Conservation (phyloP, 2,113 vertebrate species). For the Indicator maculatus region DNA sequence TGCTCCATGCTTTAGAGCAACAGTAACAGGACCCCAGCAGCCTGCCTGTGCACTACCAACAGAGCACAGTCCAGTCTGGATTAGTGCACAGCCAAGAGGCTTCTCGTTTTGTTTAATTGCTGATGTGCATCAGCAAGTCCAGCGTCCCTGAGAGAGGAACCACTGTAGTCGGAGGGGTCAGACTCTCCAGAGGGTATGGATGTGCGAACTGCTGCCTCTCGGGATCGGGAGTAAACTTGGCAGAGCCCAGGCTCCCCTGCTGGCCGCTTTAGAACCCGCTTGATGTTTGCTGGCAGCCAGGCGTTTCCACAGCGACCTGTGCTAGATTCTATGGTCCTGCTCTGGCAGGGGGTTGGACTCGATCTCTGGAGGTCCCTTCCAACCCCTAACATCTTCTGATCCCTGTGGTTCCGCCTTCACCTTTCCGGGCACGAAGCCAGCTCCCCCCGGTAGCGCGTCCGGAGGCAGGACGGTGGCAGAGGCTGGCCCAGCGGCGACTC, state of each 20-base stretch:
- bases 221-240: conserved; percentile 37
- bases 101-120: conserved; percentile 52
- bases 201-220: conserved; percentile 4
- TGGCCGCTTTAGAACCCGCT: conserved; percentile 9
- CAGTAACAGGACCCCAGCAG: background rate
- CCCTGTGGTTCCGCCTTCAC: too few relatives aligned
- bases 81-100: conserved; percentile 51
- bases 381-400: too few relatives aligned
- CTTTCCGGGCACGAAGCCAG: too few relatives aligned
- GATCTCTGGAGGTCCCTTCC: too few relatives aligned
- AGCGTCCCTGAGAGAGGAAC: conserved; percentile 86
- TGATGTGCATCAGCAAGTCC: conserved; percentile 75
- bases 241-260: conserved; percentile 16
- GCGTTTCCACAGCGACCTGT: conserved; percentile 84
- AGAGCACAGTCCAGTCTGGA: conserved; percentile 5
- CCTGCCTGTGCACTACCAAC: conserved; percentile 28
- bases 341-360: too few relatives aligned
- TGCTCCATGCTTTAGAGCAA: conserved; percentile 36
- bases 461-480: too few relatives aligned
- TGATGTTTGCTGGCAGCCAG: conserved; percentile 85
- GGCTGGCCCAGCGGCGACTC: too few relatives aligned
- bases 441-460: too few relatives aligned
- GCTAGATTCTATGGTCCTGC: too few relatives aligned
- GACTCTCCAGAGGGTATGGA: conserved; percentile 39
- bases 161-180: conserved; percentile 71